Evolutionary conservation across 2,888 invertebrate species (phyloP), one percentile per base, ranked within the genome.

Genomic region (Tenthredo notha): DNA sequence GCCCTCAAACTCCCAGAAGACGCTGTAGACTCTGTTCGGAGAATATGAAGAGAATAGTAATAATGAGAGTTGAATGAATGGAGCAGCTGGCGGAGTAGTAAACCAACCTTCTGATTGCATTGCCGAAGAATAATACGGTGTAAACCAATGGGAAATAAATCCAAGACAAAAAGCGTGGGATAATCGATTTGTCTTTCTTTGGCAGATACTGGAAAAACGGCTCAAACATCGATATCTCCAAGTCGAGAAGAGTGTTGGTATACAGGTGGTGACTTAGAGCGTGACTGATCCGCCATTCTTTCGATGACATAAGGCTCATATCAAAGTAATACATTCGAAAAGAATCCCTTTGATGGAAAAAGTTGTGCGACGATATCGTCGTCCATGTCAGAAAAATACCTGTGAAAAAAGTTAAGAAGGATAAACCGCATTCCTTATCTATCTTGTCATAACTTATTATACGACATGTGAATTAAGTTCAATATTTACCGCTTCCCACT

Each of bases 311-410:
- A 88, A 96, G 91, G 25, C 95, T 94, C 86, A 98, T 93, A 90
- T 97, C 96, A 89, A 97, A 97, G 85, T 96, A 95, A 90, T 96
- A 96, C 96, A 97, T 97, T 85, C 97, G 95, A 95, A 96, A 97
- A 91, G 96, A 97, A 85, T 97, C 96, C 86, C 94, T 95, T 89
- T 95, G 95, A 91, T 98, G 98, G 88, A 97, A 96, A 90, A 96
- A 98, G 91, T 97, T 98, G 91, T 98, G 98, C 0, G 96, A 95
- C 2, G 95, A 94, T 15, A 96, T 94, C 0, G 95, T 93, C 0
- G 95, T 94, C 94, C 96, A 95, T 0, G 95, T 94, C 1, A 97
- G 91, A 2, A 95, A 93, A 2, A 95, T 84, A 0, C 96, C 97
- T 29, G 50, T n/a, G 25, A 40, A 18, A 67, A 33, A 5, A 33